These are phyloP conservation scores for Athrips mouffetella DNA, from an alignment of 2,888 invertebrate species.

Conservation along the genomic window DNA sequence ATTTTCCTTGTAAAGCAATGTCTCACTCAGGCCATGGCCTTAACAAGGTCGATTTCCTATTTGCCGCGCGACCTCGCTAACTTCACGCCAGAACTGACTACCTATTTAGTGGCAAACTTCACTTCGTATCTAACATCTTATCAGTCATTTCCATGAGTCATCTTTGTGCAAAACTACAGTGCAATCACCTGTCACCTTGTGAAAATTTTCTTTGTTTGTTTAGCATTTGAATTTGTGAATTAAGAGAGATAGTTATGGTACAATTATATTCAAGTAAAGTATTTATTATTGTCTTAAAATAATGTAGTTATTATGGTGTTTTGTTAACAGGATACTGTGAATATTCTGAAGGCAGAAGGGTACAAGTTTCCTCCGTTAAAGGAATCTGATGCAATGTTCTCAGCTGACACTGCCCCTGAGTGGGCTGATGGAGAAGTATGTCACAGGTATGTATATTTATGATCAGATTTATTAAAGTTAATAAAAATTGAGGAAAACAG, in stretches of 20 bases:
- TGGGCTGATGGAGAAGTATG: constrained; percentile 98
- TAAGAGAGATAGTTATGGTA: constrained; percentile 3
- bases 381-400: constrained; percentile 99
- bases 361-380: constrained; percentile 92
- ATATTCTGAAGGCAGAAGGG: constrained; percentile 96
- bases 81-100: constrained; percentile 10
- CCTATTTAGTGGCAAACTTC: constrained; percentile 12
- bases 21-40: too few relatives aligned
- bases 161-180: constrained; percentile 33
- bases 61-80: constrained; percentile 4
- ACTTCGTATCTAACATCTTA: constrained; percentile 29
- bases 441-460: constrained; percentile 75
- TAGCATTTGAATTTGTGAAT: background rate
- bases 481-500: too few relatives aligned
- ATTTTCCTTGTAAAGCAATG: constrained; percentile 1
- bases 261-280: background rate
- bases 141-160: constrained; percentile 43
- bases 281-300: background rate
- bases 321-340: constrained; percentile 89
- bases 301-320: background rate
- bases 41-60: constrained; percentile 7
- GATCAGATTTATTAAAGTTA: background rate
- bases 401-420: constrained; percentile 96
- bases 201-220: constrained; percentile 25
- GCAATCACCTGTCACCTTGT: constrained; percentile 19